Evolutionary conservation across 2,113 vertebrate genomes (phyloP), one percentile per base, ranked within the genome.

Genomic region (Laticauda colubrina): DNA sequence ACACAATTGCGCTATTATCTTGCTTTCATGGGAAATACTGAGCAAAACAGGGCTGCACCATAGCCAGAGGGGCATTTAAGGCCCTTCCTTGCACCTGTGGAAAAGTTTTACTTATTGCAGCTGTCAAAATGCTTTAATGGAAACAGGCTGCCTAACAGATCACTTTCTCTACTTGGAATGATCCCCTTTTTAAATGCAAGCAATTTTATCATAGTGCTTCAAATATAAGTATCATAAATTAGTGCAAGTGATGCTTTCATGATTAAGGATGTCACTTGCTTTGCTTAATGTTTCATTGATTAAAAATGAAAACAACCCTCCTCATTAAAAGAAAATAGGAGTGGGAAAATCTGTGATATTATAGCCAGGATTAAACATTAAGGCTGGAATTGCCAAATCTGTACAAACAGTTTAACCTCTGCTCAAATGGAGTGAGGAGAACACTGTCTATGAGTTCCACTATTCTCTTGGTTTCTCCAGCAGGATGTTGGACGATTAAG

Each of bases 51-150:
- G 95, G 93, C 54, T 75, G 93, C 91, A 93, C 85, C 96, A 93
- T 94, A 98, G 96, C 97, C 96, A 95, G 94, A 97, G 94, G 96
- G 95, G 91, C 95, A 96, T 96, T 97, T 97, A 97, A 96, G 96
- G 96, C 94, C 96, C 89, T 90, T 94, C 88, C 95, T 94, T 97
- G 96, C 96, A 98, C 97, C 96, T 98, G 97, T 96, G 95, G 97
- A 98, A 96, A 88, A 93, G 48, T 97, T 97, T 48, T 98, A 97
- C 97, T 98, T 97, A 97, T 96, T 96, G 24, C 43, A 39, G 43
- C 95, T 98, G 97, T 97, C 97, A 97, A 97, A 97, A 96, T 96
- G 94, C 95, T 98, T 97, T 97, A 97, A 96, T 96, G 96, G 96
- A 97, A 98, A 97, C 94, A 96, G 94, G 93, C 96, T 97, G 97